These are phyloP conservation scores for Achlya flavicornis DNA, from an alignment of 2,888 invertebrate species.

Conservation along the genomic window DNA sequence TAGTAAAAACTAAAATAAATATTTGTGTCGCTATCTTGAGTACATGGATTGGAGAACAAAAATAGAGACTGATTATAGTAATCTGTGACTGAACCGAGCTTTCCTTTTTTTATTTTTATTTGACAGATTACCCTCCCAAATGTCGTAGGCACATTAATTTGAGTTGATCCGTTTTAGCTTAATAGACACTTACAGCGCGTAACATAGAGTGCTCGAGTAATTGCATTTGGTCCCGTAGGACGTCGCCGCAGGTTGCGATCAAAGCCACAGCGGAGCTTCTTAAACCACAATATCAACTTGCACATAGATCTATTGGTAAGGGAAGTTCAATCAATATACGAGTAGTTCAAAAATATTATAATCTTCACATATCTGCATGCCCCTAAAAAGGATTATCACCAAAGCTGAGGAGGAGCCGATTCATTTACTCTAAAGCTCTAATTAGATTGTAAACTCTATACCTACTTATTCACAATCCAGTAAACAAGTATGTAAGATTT, in stretches of 20 bases:
- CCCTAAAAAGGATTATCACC: neutral
- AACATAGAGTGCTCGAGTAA: slow-evolving; percentile 68
- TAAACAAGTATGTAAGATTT: too few relatives aligned
- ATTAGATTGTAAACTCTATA: neutral
- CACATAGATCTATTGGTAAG: neutral
- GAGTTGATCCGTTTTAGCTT: slow-evolving; percentile 18
- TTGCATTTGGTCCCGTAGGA: slow-evolving; percentile 54
- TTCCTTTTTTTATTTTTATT: neutral
- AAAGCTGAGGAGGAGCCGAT: neutral
- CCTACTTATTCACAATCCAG: neutral
- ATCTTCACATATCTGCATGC: neutral
- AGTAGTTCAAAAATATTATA: neutral
- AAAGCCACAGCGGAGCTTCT: slow-evolving; percentile 17
- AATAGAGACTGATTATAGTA: too few relatives aligned
- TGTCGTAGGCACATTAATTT: neutral
- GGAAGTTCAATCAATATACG: neutral
- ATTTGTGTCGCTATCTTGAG: too few relatives aligned
- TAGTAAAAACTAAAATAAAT: too few relatives aligned
- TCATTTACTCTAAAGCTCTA: neutral
- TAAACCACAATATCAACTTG: slow-evolving; percentile 19
- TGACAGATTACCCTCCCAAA: neutral
- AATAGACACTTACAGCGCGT: slow-evolving; percentile 52
- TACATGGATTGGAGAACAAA: too few relatives aligned
- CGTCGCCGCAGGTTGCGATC: slow-evolving; percentile 36
- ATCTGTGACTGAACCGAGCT: too few relatives aligned